Conservation (phyloP, 2,888 invertebrate genomes). For the Caenorhabditis sp. region DNA sequence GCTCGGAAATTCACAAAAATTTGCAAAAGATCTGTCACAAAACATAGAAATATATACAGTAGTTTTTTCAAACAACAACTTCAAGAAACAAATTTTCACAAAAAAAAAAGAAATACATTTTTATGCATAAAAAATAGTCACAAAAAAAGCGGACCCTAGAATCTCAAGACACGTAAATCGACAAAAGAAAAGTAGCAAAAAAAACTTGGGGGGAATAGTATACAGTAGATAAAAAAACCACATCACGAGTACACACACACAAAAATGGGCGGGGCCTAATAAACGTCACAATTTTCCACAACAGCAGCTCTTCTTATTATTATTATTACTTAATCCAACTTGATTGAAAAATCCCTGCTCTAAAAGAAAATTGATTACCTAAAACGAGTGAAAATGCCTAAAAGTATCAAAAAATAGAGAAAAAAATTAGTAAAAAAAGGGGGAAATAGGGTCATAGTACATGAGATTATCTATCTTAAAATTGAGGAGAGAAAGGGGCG, state of each 20-base stretch:
- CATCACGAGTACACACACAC: background rate
- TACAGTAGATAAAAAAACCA: background rate
- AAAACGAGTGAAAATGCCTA: background rate
- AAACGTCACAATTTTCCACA: background rate
- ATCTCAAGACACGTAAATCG: background rate
- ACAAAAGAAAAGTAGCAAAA: background rate
- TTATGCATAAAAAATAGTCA: background rate
- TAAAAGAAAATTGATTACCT: background rate
- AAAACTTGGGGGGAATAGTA: background rate
- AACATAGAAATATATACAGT: no score
- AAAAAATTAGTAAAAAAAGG: background rate
- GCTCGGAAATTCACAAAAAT: no score
- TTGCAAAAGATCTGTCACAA: no score
- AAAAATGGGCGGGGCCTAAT: background rate
- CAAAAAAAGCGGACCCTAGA: background rate
- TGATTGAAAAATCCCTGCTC: background rate
- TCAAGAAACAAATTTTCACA: conserved; percentile 1
- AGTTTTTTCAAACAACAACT: no score
- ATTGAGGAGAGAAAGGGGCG: background rate
- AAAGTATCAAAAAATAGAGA: background rate
- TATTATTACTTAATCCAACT: no score
- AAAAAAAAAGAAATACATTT: background rate
- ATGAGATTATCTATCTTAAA: background rate
- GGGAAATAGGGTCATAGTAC: background rate
- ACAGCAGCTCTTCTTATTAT: background rate